Evolutionary conservation across 2,113 vertebrate genomes (phyloP).

Genomic region (Gobius niger): DNA sequence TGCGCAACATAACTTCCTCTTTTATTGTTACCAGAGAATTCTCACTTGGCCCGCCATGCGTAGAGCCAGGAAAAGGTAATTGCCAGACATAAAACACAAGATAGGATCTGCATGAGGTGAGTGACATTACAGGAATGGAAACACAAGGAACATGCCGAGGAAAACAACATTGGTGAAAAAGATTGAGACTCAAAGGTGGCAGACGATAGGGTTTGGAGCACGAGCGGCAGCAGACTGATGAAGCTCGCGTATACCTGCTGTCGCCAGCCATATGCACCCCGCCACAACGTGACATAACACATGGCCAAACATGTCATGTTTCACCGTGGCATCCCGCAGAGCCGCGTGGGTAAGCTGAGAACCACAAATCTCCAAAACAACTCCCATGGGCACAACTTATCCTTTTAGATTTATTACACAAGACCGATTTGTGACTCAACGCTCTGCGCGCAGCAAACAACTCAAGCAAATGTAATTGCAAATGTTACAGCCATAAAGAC

Average conservation of each 20-base stretch:
- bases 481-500: slow-evolving; percentile 17
- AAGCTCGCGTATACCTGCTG: slow-evolving; percentile 43
- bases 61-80: slow-evolving; percentile 59
- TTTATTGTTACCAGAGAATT: slow-evolving; percentile 45
- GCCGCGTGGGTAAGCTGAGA: slow-evolving; percentile 16
- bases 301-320: slow-evolving; percentile 46
- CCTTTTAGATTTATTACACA: slow-evolving; percentile 3
- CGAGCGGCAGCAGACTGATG: neutral
- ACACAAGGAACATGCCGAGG: slow-evolving; percentile 25
- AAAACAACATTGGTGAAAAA: slow-evolving; percentile 30
- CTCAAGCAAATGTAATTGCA: slow-evolving; percentile 34
- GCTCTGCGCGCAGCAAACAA: slow-evolving; percentile 10
- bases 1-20: slow-evolving; percentile 38
- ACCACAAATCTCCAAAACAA: slow-evolving; percentile 34
- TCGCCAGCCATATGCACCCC: slow-evolving; percentile 31
- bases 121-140: slow-evolving; percentile 59
- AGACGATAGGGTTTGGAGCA: neutral
- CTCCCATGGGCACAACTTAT: slow-evolving; percentile 3
- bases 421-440: slow-evolving; percentile 17
- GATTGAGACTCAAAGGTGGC: neutral
- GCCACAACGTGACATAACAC: slow-evolving; percentile 49
- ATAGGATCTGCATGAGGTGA: slow-evolving; percentile 46
- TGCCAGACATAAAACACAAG: slow-evolving; percentile 57
- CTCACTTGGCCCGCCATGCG: slow-evolving; percentile 32
- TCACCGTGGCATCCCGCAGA: slow-evolving; percentile 25